Evolutionary conservation across 1,140 invertebrate species (phyloP).

Genomic region (Drosophila willistoni): DNA sequence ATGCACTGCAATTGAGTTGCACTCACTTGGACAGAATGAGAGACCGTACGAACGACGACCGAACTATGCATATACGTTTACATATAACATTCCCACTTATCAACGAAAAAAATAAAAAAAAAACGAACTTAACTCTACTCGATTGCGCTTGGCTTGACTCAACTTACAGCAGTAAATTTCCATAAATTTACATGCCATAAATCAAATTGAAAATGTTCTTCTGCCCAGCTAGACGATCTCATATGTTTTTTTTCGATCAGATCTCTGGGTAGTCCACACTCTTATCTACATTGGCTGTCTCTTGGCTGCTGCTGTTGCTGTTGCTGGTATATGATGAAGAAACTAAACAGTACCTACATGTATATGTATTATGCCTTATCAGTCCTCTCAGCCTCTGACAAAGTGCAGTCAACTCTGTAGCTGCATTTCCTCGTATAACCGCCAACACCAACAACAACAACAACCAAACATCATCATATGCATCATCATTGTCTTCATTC

Average conservation of each 20-base stretch:
- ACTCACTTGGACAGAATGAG: constrained; percentile 19
- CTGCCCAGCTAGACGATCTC: constrained; percentile 36
- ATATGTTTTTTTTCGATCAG: background rate
- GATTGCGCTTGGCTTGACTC: constrained; percentile 16
- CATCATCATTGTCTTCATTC: background rate
- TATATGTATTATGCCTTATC: constrained; percentile 40
- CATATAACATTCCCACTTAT: constrained; percentile 61
- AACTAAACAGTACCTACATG: constrained; percentile 64
- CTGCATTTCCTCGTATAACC: constrained; percentile 57
- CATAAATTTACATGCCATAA: constrained; percentile 79
- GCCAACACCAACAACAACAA: background rate
- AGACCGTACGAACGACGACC: too few species aligned
- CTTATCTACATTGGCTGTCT: constrained; percentile 62
- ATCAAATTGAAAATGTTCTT: constrained; percentile 78
- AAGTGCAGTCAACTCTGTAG: constrained; percentile 72
- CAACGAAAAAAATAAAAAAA: constrained; percentile 11
- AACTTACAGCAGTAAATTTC: constrained; percentile 70
- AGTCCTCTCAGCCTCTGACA: constrained; percentile 55
- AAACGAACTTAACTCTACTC: background rate
- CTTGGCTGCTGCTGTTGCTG: constrained; percentile 32
- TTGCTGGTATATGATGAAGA: constrained; percentile 22
- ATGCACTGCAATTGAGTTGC: constrained; percentile 58
- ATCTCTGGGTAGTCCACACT: background rate
- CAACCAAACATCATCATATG: background rate
- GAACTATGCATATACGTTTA: constrained; percentile 34